Evolutionary conservation across 2,888 invertebrate species (phyloP).

Genomic region (Drosophila kuntzei): DNA sequence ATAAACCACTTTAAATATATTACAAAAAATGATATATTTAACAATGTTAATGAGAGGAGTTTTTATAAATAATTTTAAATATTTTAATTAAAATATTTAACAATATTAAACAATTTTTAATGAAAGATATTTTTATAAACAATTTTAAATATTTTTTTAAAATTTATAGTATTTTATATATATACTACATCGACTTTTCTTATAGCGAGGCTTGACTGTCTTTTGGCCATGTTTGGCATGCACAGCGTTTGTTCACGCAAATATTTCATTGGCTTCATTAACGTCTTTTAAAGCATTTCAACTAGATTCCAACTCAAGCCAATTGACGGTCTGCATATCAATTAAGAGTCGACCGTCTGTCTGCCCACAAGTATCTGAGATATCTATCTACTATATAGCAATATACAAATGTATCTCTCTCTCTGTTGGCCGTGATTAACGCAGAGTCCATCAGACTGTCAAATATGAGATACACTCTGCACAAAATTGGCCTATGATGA

Average conservation of each 20-base stretch:
- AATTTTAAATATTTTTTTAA: neutral
- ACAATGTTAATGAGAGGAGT: no score
- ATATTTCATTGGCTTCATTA: slow-evolving; percentile 70
- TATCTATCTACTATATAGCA: slow-evolving; percentile 2
- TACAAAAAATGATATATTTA: no score
- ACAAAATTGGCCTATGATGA: no score
- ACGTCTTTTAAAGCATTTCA: slow-evolving; percentile 51
- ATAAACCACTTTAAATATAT: no score
- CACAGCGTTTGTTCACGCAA: slow-evolving; percentile 31
- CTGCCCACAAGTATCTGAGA: slow-evolving; percentile 2
- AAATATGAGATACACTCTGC: slow-evolving; percentile 42
- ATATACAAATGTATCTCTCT: neutral
- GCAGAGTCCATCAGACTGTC: slow-evolving; percentile 44
- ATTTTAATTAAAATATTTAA: no score
- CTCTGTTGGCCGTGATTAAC: slow-evolving; percentile 24
- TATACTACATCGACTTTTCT: neutral
- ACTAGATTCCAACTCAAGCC: slow-evolving; percentile 43
- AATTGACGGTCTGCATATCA: slow-evolving; percentile 55
- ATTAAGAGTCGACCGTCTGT: slow-evolving; percentile 35
- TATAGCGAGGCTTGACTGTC: slow-evolving; percentile 8
- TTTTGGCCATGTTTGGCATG: slow-evolving; percentile 38
- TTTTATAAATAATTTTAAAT: no score
- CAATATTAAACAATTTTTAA: no score
- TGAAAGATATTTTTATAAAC: neutral
- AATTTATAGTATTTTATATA: neutral